phyloP scores from a whole-genome alignment of 2,797 vertebrate genomes.

The Lepidocolaptes lacrymiger region DNA sequence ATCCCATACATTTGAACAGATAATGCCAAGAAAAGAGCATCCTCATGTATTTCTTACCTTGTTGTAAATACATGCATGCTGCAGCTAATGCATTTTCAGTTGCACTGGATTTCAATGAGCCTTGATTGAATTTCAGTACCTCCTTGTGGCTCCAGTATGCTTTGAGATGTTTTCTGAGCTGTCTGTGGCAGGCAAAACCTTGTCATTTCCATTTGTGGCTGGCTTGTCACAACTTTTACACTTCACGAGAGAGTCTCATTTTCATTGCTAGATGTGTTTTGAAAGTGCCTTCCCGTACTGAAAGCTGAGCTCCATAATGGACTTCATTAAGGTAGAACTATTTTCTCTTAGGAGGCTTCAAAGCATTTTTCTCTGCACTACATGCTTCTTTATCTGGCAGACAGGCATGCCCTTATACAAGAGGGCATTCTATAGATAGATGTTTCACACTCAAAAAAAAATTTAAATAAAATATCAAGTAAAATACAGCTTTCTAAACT shows the following conservation, averaged over 20 bases:
- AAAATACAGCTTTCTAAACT: slow-evolving; percentile 5
- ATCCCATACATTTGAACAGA: not conserved
- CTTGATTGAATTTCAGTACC: slow-evolving; percentile 11
- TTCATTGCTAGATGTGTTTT: slow-evolving; percentile 4
- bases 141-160: not conserved
- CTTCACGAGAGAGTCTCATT: slow-evolving; percentile 32
- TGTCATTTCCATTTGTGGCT: slow-evolving; percentile 26
- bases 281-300: slow-evolving; percentile 32
- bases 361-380: slow-evolving; percentile 33
- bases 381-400: slow-evolving; percentile 14
- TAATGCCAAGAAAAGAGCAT: not conserved
- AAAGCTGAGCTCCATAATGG: slow-evolving; percentile 51
- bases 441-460: not conserved
- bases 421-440: slow-evolving; percentile 35
- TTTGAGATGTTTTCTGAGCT: slow-evolving; percentile 28
- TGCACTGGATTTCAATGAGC: not conserved
- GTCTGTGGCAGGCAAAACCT: slow-evolving; percentile 27
- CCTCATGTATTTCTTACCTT: not conserved
- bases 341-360: slow-evolving; percentile 36
- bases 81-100: not conserved
- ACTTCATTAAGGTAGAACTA: slow-evolving; percentile 58
- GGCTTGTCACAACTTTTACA: slow-evolving; percentile 56
- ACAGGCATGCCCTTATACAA: not conserved
- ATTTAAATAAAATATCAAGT: slow-evolving; percentile 17
- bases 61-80: not conserved